These are phyloP conservation scores for Patiria miniata DNA, from an alignment of 35 echinoderm and acorn worm genomes.

Conservation along the genomic window DNA sequence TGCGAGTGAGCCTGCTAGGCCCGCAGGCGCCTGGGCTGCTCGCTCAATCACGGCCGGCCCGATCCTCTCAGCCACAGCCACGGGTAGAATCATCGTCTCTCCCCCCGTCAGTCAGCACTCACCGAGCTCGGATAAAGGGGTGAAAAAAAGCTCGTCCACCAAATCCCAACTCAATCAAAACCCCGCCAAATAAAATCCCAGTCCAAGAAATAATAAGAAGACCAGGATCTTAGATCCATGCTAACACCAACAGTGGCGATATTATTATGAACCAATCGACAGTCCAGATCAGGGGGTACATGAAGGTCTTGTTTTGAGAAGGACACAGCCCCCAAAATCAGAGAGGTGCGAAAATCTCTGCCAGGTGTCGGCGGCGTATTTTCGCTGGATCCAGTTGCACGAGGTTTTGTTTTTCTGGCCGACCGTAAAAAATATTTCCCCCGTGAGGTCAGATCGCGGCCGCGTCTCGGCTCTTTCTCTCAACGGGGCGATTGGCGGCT, in stretches of 20 bases:
- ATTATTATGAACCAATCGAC: not conserved
- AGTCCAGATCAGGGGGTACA: not conserved
- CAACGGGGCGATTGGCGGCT: too few species aligned
- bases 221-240: not conserved
- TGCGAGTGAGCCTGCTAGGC: too few species aligned
- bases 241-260: conserved; percentile 17
- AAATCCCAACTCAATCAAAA: conserved; percentile 28
- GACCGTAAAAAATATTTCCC: conserved; percentile 4
- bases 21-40: too few species aligned
- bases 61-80: too few species aligned
- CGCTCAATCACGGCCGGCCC: too few species aligned
- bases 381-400: not conserved
- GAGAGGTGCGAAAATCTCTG: not conserved
- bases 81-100: too few species aligned
- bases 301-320: conserved; percentile 12
- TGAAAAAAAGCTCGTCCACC: not conserved
- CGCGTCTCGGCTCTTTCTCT: not conserved
- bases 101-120: conserved; percentile 10
- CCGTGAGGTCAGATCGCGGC: not conserved
- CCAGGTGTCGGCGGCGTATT: not conserved
- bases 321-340: not conserved
- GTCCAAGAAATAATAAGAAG: not conserved
- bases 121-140: not conserved
- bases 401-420: conserved; percentile 9
- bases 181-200: not conserved